A percentile compares a stretch with the other conserved stretches of the same genome.
These are phyloP conservation scores for Todiramphus chloris DNA, from an alignment of 2,113 vertebrate species.

Conservation along the genomic window DNA sequence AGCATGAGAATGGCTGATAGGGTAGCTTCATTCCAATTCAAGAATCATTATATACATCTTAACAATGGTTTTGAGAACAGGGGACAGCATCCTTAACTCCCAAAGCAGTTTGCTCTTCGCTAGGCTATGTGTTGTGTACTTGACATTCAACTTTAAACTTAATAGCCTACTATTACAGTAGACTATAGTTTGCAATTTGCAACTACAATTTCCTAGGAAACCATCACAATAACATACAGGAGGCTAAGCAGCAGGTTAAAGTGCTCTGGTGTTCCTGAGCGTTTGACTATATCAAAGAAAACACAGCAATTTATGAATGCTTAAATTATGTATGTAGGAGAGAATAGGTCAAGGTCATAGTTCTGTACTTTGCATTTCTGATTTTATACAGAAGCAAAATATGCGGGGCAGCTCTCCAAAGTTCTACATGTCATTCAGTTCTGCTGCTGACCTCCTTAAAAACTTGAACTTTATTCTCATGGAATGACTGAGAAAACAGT, in stretches of 20 bases:
- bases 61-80: neutral
- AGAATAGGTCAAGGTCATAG: neutral
- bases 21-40: neutral
- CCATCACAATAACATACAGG: neutral
- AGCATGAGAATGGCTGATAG: neutral
- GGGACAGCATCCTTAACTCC: neutral
- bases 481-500: neutral
- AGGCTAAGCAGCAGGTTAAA: neutral
- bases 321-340: neutral
- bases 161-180: neutral
- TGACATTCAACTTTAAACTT: neutral
- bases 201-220: neutral
- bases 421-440: neutral
- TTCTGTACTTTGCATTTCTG: neutral
- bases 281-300: neutral
- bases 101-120: neutral
- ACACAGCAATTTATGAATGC: neutral
- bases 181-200: neutral
- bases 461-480: constrained; percentile 1
- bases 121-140: neutral
- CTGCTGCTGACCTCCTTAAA: constrained; percentile 15
- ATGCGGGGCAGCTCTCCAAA: constrained; percentile 24
- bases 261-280: neutral
- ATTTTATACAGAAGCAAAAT: neutral
- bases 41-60: neutral